Evolutionary conservation across 2,113 vertebrate species (phyloP), one percentile per base, ranked within the genome.

Genomic region (Tylochromis polylepis): DNA sequence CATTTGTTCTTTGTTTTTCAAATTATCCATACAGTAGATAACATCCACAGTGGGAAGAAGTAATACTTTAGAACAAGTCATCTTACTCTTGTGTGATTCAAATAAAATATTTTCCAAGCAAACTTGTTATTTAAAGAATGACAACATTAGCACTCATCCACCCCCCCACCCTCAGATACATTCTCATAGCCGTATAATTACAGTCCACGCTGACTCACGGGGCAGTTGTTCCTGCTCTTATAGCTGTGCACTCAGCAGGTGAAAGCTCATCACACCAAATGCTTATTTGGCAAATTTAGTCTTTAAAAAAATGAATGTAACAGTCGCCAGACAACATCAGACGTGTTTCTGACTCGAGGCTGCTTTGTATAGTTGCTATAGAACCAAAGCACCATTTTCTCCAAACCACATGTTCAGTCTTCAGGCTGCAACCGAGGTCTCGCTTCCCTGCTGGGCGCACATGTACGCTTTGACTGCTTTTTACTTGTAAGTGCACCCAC

Each of bases 191-290:
- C 89, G 85, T 87, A 84, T 88, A 87, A 81, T 93, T 57, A 87
- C 89, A 85, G 90, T 85, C 55, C 46, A 93, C 89, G 87, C 91
- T 92, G 92, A 94, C 91, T 94, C 90, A 92, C 81, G 20, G 82
- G 57, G 83, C 89, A 88, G 96, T 96, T 95, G 96, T 96, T 96
- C 96, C 96, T 93, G 96, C 97, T 95, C 88, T 96, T 89, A 95
- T 95, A 91, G 93, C 94, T 96, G 98, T 98, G 97, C 97, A 97
- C 99, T 98, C 96, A 97, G 98, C 99, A 98, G 98, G 97, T 95
- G 97, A 97, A 96, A 94, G 92, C 91, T 92, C 92, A 78, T 87
- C 85, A 90, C 81, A 92, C 93, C 94, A 95, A 94, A 95, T 89
- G 84, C 82, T 5, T 86, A 93, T 94, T 95, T 93, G 92, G 89